Percentiles rank a stretch among this genome's conserved stretches.
These are phyloP conservation scores for Fundulus diaphanus DNA, from an alignment of 2,797 vertebrate genomes.

Conservation along the genomic window DNA sequence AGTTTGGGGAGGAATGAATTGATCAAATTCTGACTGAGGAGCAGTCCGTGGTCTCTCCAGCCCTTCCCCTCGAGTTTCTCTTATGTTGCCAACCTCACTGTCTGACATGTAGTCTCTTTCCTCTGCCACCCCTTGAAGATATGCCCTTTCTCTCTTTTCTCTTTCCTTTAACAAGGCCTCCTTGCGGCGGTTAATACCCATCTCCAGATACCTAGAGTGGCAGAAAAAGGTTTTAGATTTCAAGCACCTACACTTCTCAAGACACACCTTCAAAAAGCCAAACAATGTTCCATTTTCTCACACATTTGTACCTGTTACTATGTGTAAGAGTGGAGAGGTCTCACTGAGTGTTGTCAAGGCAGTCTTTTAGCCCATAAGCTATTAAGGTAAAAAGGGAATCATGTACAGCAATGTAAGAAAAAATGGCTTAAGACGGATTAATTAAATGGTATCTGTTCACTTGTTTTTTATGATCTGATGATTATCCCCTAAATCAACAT, in stretches of 20 bases:
- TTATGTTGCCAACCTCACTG: slow-evolving; percentile 95
- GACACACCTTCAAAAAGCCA: slow-evolving; percentile 33
- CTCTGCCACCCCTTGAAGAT: slow-evolving; percentile 98
- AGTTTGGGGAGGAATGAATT: slow-evolving; percentile 95
- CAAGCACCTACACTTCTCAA: slow-evolving; percentile 1
- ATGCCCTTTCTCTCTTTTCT: slow-evolving; percentile 97
- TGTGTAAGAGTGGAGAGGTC: slow-evolving; percentile 74
- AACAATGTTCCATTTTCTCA: slow-evolving; percentile 59
- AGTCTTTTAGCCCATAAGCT: slow-evolving; percentile 81
- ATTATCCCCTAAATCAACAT: slow-evolving; percentile 18
- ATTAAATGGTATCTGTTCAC: slow-evolving; percentile 28
- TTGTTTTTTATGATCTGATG: not conserved
- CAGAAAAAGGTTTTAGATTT: slow-evolving; percentile 20
- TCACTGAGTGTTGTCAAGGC: slow-evolving; percentile 78
- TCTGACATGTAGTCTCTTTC: slow-evolving; percentile 99
- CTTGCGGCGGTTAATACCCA: slow-evolving; percentile 99
- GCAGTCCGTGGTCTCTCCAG: slow-evolving; percentile 95
- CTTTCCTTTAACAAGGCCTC: slow-evolving; percentile 96
- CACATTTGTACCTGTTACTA: slow-evolving; percentile 79
- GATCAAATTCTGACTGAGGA: slow-evolving; percentile 94
- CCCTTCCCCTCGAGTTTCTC: slow-evolving; percentile 89
- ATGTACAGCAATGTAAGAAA: slow-evolving; percentile 68
- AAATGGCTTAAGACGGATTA: slow-evolving; percentile 40
- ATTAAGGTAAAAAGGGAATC: slow-evolving; percentile 71
- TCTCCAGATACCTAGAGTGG: slow-evolving; percentile 90